Base-by-base conservation (phyloP, 2,888 invertebrate genomes). In the Caenorhabditis imperialis region DNA sequence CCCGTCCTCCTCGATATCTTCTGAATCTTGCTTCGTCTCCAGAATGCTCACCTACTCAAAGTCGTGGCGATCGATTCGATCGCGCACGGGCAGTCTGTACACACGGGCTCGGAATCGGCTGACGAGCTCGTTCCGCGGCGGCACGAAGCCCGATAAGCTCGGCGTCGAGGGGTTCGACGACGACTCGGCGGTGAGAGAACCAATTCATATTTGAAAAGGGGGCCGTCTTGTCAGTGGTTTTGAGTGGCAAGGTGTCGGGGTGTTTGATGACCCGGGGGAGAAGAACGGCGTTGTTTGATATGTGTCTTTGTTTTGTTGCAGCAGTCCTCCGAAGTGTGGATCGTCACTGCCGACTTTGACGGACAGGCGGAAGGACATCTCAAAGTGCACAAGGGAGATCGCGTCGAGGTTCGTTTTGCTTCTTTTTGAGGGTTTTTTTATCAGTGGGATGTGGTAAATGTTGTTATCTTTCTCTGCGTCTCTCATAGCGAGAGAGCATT, bases 21-120 rank as follows among this genome's bases (percentile, higher is more conserved):
- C 54, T 40, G 22, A 30, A 5, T 22, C 14, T 60, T 27, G 30
- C 5, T 50, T 22, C 35, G 5, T 14, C 40, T 48, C 27, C 47
- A 47, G 25, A 70, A 81, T 81, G 81, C 65, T 81, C 45, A 77
- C 77, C 4, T 79, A 81, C 65, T 81, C 81, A 8, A 81, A 81
- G 38, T 81, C 81, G 16, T 81, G 78, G 77, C 72, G 77, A 35
- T 77, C 77, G n/a, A 75, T 81, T 22, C 70, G 81, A 23, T 63
- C 55, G 7, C 70, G 81, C 18, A 81, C 81, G n/a, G 81, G 81
- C 14, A 77, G 72, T 55, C 58, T 81, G 30, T 81, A 81, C 48
- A 75, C 77, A 8, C 45, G 79, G 8, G 81, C 81, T 37, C 61
- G 79, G 6, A 77, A 74, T 45, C 75, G 78, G 22, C 51, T 81